Evolutionary conservation across 2,797 vertebrate genomes (phyloP).

Genomic region (Chrysocyon brachyurus): DNA sequence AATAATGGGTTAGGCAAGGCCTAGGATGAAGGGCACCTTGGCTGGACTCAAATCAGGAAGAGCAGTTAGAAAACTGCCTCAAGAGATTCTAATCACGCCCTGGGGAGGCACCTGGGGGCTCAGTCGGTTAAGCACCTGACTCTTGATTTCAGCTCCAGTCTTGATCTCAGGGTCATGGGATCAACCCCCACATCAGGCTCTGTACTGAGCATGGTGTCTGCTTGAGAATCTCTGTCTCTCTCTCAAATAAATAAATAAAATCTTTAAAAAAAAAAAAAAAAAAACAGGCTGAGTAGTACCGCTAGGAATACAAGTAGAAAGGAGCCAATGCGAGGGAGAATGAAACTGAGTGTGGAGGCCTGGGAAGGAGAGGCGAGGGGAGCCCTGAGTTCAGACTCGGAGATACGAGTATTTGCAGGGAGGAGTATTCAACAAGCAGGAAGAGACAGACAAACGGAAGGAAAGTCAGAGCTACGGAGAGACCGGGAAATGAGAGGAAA

Average conservation of each 20-base stretch:
- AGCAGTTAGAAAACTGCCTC: background rate
- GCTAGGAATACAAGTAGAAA: background rate
- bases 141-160: no score
- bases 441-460: background rate
- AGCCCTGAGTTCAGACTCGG: background rate
- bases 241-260: no score
- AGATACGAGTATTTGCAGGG: background rate
- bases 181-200: no score
- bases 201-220: no score
- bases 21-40: background rate
- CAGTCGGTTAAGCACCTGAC: no score
- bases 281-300: background rate
- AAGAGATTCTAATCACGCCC: background rate
- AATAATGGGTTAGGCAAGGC: slow-evolving; percentile 18
- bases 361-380: background rate
- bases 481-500: background rate
- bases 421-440: background rate
- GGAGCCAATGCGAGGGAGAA: background rate
- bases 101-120: no score
- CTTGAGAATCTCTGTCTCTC: no score
- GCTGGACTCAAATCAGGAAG: background rate
- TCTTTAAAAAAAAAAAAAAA: no score
- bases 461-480: background rate
- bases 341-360: background rate
- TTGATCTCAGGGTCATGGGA: no score